Conservation (phyloP, 1,140 invertebrate species). For the Telenomus remus region DNA sequence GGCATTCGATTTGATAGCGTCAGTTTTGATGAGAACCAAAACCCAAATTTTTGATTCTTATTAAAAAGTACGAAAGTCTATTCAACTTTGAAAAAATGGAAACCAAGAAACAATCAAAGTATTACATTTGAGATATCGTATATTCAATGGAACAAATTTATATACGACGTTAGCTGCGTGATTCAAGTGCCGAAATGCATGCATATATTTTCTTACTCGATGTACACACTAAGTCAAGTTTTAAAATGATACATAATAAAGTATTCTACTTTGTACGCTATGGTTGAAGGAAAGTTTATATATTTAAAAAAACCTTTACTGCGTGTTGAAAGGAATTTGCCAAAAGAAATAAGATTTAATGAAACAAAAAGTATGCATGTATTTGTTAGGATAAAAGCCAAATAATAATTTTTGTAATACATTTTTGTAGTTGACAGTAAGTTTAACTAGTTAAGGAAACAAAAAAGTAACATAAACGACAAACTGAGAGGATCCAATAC, state of each 20-base stretch:
- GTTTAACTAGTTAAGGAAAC: slow-evolving; percentile 8
- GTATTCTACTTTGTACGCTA: too few species aligned
- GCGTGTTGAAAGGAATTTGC: too few species aligned
- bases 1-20: slow-evolving; percentile 28
- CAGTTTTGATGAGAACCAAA: slow-evolving; percentile 6
- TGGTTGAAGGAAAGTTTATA: too few species aligned
- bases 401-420: not conserved
- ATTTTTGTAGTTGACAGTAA: slow-evolving; percentile 28
- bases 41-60: not conserved
- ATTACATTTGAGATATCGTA: not conserved
- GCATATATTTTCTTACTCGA: slow-evolving; percentile 24
- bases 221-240: too few species aligned
- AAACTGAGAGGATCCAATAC: not conserved
- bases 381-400: slow-evolving; percentile 13
- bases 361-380: slow-evolving; percentile 26
- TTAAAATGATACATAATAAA: too few species aligned
- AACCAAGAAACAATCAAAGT: too few species aligned
- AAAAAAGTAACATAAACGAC: slow-evolving; percentile 7
- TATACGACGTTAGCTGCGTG: slow-evolving; percentile 2
- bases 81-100: not conserved
- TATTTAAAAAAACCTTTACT: too few species aligned
- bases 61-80: not conserved
- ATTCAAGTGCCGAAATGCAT: slow-evolving; percentile 20
- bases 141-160: not conserved
- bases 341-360: too few species aligned